Evolutionary conservation across 1,140 invertebrate genomes (phyloP).

Genomic region (Stegodyphus dumicola): DNA sequence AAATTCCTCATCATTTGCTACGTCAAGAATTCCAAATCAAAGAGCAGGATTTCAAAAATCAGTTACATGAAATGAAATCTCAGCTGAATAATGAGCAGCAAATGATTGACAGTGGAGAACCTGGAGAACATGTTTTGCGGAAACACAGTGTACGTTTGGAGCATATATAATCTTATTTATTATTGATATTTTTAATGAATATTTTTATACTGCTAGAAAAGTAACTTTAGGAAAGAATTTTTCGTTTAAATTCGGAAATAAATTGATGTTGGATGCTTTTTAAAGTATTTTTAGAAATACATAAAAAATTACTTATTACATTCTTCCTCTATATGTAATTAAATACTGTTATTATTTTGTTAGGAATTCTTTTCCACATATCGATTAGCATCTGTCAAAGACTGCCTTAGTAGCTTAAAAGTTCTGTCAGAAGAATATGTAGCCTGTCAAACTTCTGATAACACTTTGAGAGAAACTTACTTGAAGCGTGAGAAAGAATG

Average conservation of each 20-base stretch:
- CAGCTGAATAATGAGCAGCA: constrained; percentile 87
- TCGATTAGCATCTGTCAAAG: constrained; percentile 7
- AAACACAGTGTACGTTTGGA: constrained; percentile 73
- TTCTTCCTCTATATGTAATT: too few species aligned
- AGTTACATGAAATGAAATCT: constrained; percentile 88
- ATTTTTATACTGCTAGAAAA: background rate
- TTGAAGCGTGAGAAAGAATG: constrained; percentile 78
- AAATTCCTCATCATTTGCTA: constrained; percentile 86
- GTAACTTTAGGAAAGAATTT: background rate
- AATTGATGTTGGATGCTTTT: too few species aligned
- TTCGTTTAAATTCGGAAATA: too few species aligned
- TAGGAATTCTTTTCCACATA: constrained; percentile 42
- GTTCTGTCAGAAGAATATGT: constrained; percentile 20
- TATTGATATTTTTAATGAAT: background rate
- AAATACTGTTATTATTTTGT: background rate
- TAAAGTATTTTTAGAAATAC: too few species aligned
- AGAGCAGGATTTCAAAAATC: constrained; percentile 85
- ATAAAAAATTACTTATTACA: too few species aligned
- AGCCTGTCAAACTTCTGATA: constrained; percentile 65
- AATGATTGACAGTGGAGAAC: constrained; percentile 85
- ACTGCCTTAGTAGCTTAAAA: constrained; percentile 29
- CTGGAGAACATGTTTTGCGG: constrained; percentile 80
- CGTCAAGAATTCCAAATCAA: constrained; percentile 89
- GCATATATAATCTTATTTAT: too few species aligned
- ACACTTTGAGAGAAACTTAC: constrained; percentile 67